These are phyloP conservation scores for Tridacna gigas DNA, from an alignment of 2,888 invertebrate species.

Conservation along the genomic window DNA sequence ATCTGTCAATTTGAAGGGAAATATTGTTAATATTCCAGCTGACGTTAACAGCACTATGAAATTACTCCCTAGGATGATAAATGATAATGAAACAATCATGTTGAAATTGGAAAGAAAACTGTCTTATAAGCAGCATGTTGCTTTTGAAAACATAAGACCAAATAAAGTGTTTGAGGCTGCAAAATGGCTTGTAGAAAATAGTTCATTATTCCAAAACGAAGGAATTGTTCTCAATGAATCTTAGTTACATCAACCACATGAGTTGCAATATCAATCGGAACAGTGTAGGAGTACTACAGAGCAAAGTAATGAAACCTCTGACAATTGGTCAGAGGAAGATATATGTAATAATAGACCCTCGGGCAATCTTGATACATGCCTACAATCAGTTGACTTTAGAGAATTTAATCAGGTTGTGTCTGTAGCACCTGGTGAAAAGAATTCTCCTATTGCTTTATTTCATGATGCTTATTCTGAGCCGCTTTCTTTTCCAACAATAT, in stretches of 20 bases:
- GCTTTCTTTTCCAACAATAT: slow-evolving; percentile 38
- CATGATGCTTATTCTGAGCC: slow-evolving; percentile 33
- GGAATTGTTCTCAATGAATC: slow-evolving; percentile 72
- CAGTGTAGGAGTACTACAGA: neutral
- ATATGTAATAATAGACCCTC: neutral
- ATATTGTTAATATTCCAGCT: slow-evolving; percentile 78
- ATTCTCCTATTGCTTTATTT: slow-evolving; percentile 30
- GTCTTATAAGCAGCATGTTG: slow-evolving; percentile 36
- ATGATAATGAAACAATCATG: slow-evolving; percentile 60
- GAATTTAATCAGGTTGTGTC: slow-evolving; percentile 43
- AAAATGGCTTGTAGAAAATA: slow-evolving; percentile 59
- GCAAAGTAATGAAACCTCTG: neutral
- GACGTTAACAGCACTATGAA: slow-evolving; percentile 60
- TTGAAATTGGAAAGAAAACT: slow-evolving; percentile 54
- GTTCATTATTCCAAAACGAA: slow-evolving; percentile 43
- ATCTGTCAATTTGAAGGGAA: no score
- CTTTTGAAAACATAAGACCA: slow-evolving; percentile 61
- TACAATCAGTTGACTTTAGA: slow-evolving; percentile 51
- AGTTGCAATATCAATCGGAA: neutral
- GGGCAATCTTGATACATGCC: slow-evolving; percentile 31
- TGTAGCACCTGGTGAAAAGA: slow-evolving; percentile 38
- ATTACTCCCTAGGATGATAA: slow-evolving; percentile 39
- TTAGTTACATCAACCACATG: slow-evolving; percentile 42
- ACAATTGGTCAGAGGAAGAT: slow-evolving; percentile 41
- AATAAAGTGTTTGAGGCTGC: slow-evolving; percentile 50